Evolutionary conservation across 1,140 invertebrate species (phyloP).

Genomic region (Bombus consobrinus): DNA sequence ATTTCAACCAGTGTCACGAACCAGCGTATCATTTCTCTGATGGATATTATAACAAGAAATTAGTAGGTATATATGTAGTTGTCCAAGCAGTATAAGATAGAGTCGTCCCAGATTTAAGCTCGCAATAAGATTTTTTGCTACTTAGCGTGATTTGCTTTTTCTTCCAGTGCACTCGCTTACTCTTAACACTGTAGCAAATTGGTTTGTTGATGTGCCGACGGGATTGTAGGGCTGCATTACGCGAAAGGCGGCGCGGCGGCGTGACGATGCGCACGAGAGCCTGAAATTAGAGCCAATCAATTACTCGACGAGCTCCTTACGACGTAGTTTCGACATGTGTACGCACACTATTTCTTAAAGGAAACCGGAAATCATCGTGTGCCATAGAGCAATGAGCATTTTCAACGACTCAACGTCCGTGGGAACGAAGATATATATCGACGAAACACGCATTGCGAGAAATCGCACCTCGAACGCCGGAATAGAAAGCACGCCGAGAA

Average conservation of each 20-base stretch:
- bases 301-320: conserved; percentile 41
- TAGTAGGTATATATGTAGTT: no score
- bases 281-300: conserved; percentile 61
- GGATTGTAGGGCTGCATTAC: conserved; percentile 56
- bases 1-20: no score
- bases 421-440: conserved; percentile 43
- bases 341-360: conserved; percentile 5
- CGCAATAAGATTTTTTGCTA: no score
- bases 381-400: conserved; percentile 45
- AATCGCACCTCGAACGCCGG: conserved; percentile 10
- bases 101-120: no score
- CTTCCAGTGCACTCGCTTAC: background rate
- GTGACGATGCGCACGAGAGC: conserved; percentile 47
- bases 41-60: no score
- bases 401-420: conserved; percentile 17
- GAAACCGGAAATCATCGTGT: conserved; percentile 46
- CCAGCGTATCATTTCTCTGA: no score
- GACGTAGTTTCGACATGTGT: background rate
- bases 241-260: conserved; percentile 24
- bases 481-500: conserved; percentile 33
- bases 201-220: conserved; percentile 38
- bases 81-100: no score
- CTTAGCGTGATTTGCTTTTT: conserved; percentile 3
- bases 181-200: conserved; percentile 8
- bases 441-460: conserved; percentile 51